Evolutionary conservation across 2,888 invertebrate species (phyloP).

Genomic region (Agonopterix heracliana): DNA sequence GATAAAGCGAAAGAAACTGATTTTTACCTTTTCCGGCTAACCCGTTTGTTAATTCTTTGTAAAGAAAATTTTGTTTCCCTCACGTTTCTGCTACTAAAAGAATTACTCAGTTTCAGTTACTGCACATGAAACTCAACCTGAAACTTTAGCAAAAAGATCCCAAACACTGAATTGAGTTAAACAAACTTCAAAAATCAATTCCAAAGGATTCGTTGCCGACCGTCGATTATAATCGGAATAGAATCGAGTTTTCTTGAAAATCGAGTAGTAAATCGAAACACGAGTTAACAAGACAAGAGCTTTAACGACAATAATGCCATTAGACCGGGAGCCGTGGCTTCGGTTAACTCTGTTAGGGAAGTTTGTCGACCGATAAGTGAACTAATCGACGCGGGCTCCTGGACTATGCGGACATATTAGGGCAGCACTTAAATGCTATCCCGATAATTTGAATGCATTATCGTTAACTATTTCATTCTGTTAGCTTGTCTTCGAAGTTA

Average conservation of each 20-base stretch:
- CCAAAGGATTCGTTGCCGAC: neutral
- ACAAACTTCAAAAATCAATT: neutral
- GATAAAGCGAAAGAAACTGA: conserved; percentile 53
- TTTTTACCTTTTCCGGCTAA: conserved; percentile 44
- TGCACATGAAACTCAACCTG: no score
- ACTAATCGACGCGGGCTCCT: conserved; percentile 38
- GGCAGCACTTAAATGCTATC: no score
- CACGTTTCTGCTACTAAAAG: neutral
- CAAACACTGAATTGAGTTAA: no score
- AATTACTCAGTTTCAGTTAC: no score
- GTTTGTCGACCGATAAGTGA: conserved; percentile 55
- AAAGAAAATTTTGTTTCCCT: neutral
- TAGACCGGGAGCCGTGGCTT: conserved; percentile 39
- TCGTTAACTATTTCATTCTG: no score
- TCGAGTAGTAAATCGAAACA: conserved; percentile 42
- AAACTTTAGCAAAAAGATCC: no score
- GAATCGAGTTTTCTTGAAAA: conserved; percentile 25
- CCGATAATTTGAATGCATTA: no score
- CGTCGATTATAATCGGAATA: conserved; percentile 10
- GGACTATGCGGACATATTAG: conserved; percentile 22
- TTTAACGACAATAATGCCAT: conserved; percentile 47
- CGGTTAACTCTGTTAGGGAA: conserved; percentile 47
- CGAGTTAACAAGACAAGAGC: conserved; percentile 40
- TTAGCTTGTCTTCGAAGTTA: no score
- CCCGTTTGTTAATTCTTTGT: conserved; percentile 18